Conservation (phyloP, 2,113 vertebrate species). For the Dipodomys spectabilis region DNA sequence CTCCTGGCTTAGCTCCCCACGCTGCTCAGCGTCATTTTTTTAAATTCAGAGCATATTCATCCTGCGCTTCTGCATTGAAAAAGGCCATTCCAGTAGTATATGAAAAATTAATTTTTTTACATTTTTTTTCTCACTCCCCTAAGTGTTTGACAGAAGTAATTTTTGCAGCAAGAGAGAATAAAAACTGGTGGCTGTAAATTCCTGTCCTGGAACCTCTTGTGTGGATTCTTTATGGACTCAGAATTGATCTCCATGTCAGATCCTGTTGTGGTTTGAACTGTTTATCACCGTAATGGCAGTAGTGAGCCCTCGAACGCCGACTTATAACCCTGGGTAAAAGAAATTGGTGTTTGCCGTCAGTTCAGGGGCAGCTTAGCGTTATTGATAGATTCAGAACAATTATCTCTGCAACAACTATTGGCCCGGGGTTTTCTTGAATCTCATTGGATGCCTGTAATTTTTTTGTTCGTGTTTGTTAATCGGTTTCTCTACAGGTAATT, state of each 20-base stretch:
- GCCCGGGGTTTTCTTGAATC: constrained; percentile 77
- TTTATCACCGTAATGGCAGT: constrained; percentile 90
- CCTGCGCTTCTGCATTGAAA: constrained; percentile 77
- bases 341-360: constrained; percentile 86
- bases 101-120: constrained; percentile 88
- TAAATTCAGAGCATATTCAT: constrained; percentile 82
- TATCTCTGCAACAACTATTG: constrained; percentile 82
- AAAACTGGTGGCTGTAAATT: constrained; percentile 88
- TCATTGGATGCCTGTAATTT: constrained; percentile 33
- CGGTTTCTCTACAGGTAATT: constrained; percentile 64
- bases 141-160: constrained; percentile 91
- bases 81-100: constrained; percentile 77
- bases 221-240: constrained; percentile 89
- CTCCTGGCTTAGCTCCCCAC: constrained; percentile 70
- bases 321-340: constrained; percentile 85
- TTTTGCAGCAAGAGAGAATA: constrained; percentile 88
- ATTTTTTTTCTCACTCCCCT: constrained; percentile 82
- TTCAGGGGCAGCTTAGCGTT: constrained; percentile 83
- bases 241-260: constrained; percentile 91
- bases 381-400: constrained; percentile 87
- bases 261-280: constrained; percentile 89
- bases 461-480: constrained; percentile 66
- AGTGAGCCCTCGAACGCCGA: constrained; percentile 84
- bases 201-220: constrained; percentile 85
- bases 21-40: constrained; percentile 80